Evolutionary conservation across 1,140 invertebrate genomes (phyloP).

Genomic region (Nasonia giraulti): DNA sequence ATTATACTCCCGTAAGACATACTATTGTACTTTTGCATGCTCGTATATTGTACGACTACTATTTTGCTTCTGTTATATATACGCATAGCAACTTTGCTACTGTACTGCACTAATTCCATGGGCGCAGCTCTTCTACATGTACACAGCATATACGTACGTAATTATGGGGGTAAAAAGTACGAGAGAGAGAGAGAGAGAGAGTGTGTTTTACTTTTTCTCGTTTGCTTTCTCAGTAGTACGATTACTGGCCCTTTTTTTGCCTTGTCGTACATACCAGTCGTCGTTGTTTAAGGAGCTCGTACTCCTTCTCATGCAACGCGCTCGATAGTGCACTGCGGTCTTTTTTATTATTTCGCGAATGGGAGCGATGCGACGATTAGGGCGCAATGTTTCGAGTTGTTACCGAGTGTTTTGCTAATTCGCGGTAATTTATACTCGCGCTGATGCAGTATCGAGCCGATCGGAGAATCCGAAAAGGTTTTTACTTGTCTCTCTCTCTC

Average conservation of each 20-base stretch:
- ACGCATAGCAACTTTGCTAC: constrained; percentile 31
- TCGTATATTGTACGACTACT: constrained; percentile 12
- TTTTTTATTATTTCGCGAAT: constrained; percentile 29
- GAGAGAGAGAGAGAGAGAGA: neutral
- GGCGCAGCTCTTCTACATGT: neutral
- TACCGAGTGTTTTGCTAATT: neutral
- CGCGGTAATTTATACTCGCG: constrained; percentile 11
- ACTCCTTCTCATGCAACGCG: constrained; percentile 20
- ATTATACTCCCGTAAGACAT: neutral
- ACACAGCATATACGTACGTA: neutral
- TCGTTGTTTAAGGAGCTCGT: constrained; percentile 12
- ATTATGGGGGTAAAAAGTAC: constrained; percentile 15
- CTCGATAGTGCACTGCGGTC: constrained; percentile 23
- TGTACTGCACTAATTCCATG: neutral
- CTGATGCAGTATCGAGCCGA: too few species aligned
- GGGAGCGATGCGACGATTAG: constrained; percentile 47
- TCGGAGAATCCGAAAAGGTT: neutral
- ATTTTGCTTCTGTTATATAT: neutral
- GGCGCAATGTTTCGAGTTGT: constrained; percentile 3
- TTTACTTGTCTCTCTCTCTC: neutral
- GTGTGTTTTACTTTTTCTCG: neutral
- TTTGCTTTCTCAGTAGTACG: neutral
- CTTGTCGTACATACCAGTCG: too few species aligned
- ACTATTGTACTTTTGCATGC: neutral
- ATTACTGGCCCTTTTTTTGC: neutral